A percentile compares a stretch with the other conserved stretches of the same genome.
These are phyloP conservation scores for Chrysina gloriosa DNA, from an alignment of 2,888 invertebrate species.

Conservation along the genomic window DNA sequence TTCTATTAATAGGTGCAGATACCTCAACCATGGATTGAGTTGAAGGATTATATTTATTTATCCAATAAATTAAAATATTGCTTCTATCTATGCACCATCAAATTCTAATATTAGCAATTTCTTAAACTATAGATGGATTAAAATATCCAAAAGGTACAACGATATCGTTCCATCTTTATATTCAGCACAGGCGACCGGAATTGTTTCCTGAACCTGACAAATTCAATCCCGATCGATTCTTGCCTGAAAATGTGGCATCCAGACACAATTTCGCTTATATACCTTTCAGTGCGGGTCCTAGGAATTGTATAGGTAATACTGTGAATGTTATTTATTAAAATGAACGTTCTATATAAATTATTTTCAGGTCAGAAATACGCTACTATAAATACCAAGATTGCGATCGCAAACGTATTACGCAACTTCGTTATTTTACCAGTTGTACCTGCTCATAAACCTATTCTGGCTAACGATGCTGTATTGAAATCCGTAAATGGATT, in stretches of 20 bases:
- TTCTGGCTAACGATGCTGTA: constrained; percentile 46
- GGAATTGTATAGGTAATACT: constrained; percentile 42
- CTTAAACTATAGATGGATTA: constrained; percentile 39
- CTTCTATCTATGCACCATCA: no score
- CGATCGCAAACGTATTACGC: constrained; percentile 46
- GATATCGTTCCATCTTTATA: constrained; percentile 41
- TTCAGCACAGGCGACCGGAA: constrained; percentile 36
- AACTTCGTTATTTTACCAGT: constrained; percentile 47
- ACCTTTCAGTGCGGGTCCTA: constrained; percentile 42
- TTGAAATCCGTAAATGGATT: constrained; percentile 49
- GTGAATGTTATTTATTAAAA: neutral
- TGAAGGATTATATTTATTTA: no score
- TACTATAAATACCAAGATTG: constrained; percentile 44
- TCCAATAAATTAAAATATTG: no score
- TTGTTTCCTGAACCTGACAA: constrained; percentile 41
- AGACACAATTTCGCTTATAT: constrained; percentile 42
- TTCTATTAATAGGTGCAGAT: neutral
- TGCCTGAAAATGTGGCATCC: constrained; percentile 36
- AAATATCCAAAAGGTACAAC: constrained; percentile 40
- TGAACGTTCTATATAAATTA: neutral
- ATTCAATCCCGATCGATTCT: constrained; percentile 42
- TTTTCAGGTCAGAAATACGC: constrained; percentile 49
- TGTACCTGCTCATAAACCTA: constrained; percentile 45
- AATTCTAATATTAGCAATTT: neutral
- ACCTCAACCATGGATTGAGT: no score